Base-by-base conservation (phyloP, 2,113 vertebrate genomes). In the Entelurus aequoreus region DNA sequence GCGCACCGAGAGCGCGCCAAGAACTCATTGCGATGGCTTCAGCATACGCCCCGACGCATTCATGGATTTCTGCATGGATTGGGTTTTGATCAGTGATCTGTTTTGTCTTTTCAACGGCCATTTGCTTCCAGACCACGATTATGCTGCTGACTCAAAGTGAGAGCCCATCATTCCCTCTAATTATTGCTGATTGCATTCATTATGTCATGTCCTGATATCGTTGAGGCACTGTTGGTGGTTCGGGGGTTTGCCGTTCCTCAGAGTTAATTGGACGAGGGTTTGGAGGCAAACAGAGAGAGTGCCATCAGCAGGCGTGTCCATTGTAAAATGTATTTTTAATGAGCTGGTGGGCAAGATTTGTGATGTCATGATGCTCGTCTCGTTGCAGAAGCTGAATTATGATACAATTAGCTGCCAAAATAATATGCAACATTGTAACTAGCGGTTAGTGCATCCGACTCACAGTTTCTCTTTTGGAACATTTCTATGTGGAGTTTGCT, bases 141-240 rank as follows among this genome's bases (percentile, higher is more conserved):
- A 28, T 87, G 86, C 89, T 83, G 77, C 86, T 72, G 56, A 77
- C 76, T 86, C 79, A 84, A 80, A 85, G 76, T 82, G 79, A 86
- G 83, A 82, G 77, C 71, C 78, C 76, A 85, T 88, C 78, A 86
- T 88, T 88, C 76, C 71, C 75, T 82, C 82, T 90, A 91, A 90
- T 90, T 90, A 88, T 85, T 86, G 82, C 83, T 88, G 88, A 90
- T 90, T 90, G 83, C 83, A 60, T 86, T 82, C 87, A 88, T 91
- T 88, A 89, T 83, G 78, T 81, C 82, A 74, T 66, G 77, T 86
- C 80, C 78, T 60, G 63, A 77, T 71, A 74, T 88, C 79, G 76
- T 63, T 66, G 47, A 63, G 76, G 74, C 80, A 52, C 85, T 37
- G 82, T 49, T 75, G 82, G 87, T 77, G 83, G 75, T 79, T 79